Evolutionary conservation across 2,113 vertebrate genomes (phyloP).

Genomic region (Callocephalon fimbriatum): DNA sequence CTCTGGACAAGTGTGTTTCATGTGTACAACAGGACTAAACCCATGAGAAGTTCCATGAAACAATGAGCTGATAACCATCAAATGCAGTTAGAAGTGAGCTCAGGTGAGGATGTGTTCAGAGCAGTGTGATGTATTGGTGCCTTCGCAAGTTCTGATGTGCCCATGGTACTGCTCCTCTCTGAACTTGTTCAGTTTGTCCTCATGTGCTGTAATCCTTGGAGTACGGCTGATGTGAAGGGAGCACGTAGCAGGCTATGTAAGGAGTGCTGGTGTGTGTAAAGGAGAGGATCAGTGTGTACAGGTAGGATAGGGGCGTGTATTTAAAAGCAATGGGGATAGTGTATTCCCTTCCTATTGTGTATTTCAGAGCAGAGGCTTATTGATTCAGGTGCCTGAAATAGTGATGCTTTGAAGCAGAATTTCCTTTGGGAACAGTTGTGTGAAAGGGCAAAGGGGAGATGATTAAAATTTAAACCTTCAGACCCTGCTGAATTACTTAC

Average conservation of each 20-base stretch:
- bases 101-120: not conserved
- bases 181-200: not conserved
- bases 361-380: constrained; percentile 63
- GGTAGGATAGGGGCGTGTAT: not conserved
- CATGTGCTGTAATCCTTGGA: not conserved
- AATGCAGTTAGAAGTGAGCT: not conserved
- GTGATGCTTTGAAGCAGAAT: constrained; percentile 50
- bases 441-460: constrained; percentile 67
- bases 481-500: constrained; percentile 58
- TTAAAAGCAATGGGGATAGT: not conserved
- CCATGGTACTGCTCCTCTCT: accelerated
- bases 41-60: not conserved
- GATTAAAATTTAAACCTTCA: constrained; percentile 74
- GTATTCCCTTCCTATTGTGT: constrained; percentile 28
- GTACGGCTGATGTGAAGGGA: accelerated
- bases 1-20: not conserved
- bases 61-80: not conserved
- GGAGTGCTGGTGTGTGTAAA: not conserved
- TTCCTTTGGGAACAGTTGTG: constrained; percentile 52
- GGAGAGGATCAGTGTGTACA: accelerated
- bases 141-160: no score
- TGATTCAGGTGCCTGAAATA: constrained; percentile 58
- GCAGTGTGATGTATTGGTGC: accelerated
- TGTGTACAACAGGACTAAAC: constrained; percentile 8
- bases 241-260: accelerated